Conservation (phyloP, 64 coral and sea anemone species). For the Montipora foliosa region DNA sequence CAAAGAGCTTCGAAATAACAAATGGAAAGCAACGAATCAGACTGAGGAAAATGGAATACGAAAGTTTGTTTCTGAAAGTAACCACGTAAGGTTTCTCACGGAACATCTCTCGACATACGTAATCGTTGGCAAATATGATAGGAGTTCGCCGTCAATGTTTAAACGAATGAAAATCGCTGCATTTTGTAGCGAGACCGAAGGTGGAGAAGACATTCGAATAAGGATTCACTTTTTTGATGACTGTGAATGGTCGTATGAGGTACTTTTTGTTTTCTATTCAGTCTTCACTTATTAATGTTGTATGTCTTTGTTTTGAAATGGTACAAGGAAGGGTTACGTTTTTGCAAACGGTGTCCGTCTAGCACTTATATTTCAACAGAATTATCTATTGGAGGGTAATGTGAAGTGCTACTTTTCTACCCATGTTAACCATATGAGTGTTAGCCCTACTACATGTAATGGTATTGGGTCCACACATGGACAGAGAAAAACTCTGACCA, state of each 20-base stretch:
- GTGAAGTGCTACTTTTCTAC: too few relatives aligned
- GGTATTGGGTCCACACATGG: too few relatives aligned
- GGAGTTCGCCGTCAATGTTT: background rate
- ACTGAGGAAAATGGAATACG: background rate
- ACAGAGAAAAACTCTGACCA: too few relatives aligned
- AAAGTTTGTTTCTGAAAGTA: background rate
- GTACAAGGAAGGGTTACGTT: too few relatives aligned
- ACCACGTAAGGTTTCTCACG: conserved; percentile 24
- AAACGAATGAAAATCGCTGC: conserved; percentile 57
- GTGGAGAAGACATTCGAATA: conserved; percentile 19
- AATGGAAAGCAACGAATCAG: background rate
- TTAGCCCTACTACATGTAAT: too few relatives aligned
- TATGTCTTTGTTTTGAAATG: too few relatives aligned
- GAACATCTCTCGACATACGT: conserved; percentile 46
- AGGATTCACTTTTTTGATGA: conserved; percentile 49
- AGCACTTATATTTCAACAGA: too few relatives aligned
- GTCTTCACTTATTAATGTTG: too few relatives aligned
- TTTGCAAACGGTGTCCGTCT: too few relatives aligned
- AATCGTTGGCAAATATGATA: conserved; percentile 46
- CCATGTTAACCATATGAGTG: too few relatives aligned
- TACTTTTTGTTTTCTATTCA: background rate
- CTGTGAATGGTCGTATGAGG: conserved; percentile 34
- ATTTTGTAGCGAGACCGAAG: conserved; percentile 9
- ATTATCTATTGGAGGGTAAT: too few relatives aligned
- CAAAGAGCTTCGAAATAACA: background rate